Conservation (phyloP, 2,888 invertebrate species). For the Glaucopsyche alexis region DNA sequence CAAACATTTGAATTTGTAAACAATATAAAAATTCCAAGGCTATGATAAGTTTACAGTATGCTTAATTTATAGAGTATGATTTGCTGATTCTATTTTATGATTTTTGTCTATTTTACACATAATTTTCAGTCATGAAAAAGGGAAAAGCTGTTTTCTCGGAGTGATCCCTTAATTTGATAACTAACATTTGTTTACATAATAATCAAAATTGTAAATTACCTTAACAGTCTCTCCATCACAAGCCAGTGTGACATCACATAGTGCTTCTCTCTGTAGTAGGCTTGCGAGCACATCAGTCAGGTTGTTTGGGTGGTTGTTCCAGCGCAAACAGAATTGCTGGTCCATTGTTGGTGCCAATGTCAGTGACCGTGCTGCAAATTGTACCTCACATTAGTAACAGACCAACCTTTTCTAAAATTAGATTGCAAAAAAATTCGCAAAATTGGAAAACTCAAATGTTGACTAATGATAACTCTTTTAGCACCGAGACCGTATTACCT, state of each 20-base stretch:
- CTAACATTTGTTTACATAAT: slow-evolving; percentile 2
- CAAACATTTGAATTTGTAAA: slow-evolving; percentile 36
- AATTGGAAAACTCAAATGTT: slow-evolving; percentile 34
- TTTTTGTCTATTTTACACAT: background rate
- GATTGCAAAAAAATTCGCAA: slow-evolving; percentile 40
- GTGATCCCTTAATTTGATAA: background rate
- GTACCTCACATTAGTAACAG: slow-evolving; percentile 52
- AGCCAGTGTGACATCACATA: slow-evolving; percentile 95
- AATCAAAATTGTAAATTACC: slow-evolving; percentile 57
- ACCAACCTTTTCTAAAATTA: slow-evolving; percentile 45
- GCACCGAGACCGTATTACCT: slow-evolving; percentile 52
- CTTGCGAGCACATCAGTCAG: slow-evolving; percentile 94
- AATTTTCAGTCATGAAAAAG: slow-evolving; percentile 4
- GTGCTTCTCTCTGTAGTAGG: slow-evolving; percentile 91
- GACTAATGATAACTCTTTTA: slow-evolving; percentile 54
- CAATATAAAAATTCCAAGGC: slow-evolving; percentile 4
- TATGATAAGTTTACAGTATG: background rate
- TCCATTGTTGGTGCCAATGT: slow-evolving; percentile 82
- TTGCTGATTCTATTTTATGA: background rate
- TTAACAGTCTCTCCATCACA: slow-evolving; percentile 94
- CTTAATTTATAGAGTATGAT: background rate
- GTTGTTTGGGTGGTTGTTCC: slow-evolving; percentile 96
- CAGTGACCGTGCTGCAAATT: slow-evolving; percentile 77
- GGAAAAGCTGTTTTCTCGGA: background rate
- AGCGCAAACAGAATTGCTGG: slow-evolving; percentile 95